Conservation (phyloP, 2,888 invertebrate genomes). For the Acanthosepion lycidas region DNA sequence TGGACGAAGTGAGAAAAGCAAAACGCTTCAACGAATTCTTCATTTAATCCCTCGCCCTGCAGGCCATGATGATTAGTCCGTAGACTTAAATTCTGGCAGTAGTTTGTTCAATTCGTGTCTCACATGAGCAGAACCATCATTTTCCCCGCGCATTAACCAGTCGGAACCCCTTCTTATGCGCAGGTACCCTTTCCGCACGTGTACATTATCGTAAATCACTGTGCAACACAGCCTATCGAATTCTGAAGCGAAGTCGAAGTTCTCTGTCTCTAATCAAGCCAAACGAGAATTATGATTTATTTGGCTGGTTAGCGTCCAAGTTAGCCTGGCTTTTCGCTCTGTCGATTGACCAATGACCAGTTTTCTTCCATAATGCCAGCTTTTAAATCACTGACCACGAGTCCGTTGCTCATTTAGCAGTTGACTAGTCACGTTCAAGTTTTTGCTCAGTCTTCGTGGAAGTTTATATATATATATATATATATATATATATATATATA, state of each 20-base stretch:
- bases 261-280: not conserved
- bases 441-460: not conserved
- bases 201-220: not conserved
- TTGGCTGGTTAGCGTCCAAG: not conserved
- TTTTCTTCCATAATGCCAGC: not conserved
- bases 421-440: not conserved
- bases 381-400: not conserved
- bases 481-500: too few relatives aligned
- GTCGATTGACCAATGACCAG: not conserved
- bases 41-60: not conserved
- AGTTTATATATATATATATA: too few relatives aligned
- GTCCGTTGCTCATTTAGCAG: not conserved
- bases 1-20: too few relatives aligned
- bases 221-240: not conserved
- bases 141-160: not conserved
- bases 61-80: not conserved
- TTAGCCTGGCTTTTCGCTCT: not conserved
- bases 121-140: not conserved
- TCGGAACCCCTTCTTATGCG: not conserved
- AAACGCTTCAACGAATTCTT: accelerated
- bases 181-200: not conserved
- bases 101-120: not conserved
- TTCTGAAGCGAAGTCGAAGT: not conserved
- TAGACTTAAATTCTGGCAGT: not conserved
- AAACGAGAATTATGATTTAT: not conserved